Evolutionary conservation across 2,888 invertebrate genomes (phyloP), one percentile per base, ranked within the genome.

Genomic region (Tiphia femorata): DNA sequence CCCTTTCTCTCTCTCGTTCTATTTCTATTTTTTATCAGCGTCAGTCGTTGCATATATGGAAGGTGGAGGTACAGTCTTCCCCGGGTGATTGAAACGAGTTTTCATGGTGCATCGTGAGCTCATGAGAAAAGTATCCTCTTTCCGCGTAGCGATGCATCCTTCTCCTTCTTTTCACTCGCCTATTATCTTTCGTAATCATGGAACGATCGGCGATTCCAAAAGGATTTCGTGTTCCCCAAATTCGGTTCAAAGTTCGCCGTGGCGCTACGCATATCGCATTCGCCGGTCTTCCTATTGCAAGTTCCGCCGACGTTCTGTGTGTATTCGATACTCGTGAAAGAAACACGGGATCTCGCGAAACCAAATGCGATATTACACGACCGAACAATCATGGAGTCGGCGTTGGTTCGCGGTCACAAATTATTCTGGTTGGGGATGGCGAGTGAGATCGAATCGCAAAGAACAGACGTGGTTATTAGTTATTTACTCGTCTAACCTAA

Each of bases 21-120:
- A 25, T 37, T 40, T 54, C 61, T 42, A 33, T 33, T 14, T 33
- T 33, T 33, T 14, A 14, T 33, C 12, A 14, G 14, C 33, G 12
- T 14, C 33, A 14, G 33, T 78, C 76, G 76, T 79, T 78, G 75
- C 77, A 71, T 77, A 76, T 71, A 74, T 69, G 73, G 72, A 75
- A 71, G 72, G 66, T 66, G 68, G 67, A 68, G 70, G 70, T 75
- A 75, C 68, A 70, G 65, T 73, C 73, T 65, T 67, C 64, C 56
- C 70, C 70, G 67, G 62, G 67, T 63, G 58, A 70, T 57, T 60
- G 65, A 67, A 69, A 70, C 68, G 70, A 67, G 69, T 70, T 67
- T 54, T 56, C 55, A 41, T 49, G 59, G 49, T 56, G 64, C 64
- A 49, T 58, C 64, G 60, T 67, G 63, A 67, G 56, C 58, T 62